These are phyloP conservation scores for Euglossa dilemma DNA, from an alignment of 1,140 invertebrate species.

Conservation along the genomic window DNA sequence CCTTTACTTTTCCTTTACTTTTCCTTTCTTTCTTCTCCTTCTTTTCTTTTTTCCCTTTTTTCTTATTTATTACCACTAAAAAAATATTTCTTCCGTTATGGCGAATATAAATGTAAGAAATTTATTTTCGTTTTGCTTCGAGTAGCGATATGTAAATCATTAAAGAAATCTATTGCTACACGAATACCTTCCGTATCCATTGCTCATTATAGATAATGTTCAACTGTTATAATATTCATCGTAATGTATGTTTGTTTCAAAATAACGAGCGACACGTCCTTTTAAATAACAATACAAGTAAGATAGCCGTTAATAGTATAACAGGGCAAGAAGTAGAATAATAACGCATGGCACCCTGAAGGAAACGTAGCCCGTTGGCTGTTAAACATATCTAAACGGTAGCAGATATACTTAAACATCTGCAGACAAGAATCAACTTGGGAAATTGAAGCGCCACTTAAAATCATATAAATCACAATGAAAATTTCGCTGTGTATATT, in stretches of 20 bases:
- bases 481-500: not conserved
- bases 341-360: slow-evolving; percentile 61
- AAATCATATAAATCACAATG: slow-evolving; percentile 3
- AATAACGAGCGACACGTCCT: not conserved
- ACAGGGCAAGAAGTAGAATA: slow-evolving; percentile 61
- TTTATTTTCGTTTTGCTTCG: not conserved
- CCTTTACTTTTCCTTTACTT: not conserved
- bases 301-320: slow-evolving; percentile 45
- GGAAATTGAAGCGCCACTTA: not conserved
- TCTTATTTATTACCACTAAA: not conserved
- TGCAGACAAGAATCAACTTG: not conserved
- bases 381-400: not conserved
- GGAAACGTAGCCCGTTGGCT: not conserved
- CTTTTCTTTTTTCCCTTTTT: not conserved
- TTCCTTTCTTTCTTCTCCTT: not conserved
- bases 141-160: too few species aligned
- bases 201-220: not conserved
- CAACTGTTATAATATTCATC: not conserved
- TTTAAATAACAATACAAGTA: slow-evolving; percentile 27
- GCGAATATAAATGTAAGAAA: not conserved
- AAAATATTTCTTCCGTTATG: not conserved
- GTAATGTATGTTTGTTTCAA: not conserved
- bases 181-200: not conserved
- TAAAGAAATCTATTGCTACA: not conserved
- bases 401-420: not conserved